A percentile compares a stretch with the other conserved stretches of the same genome.
phyloP scores from a whole-genome alignment of 2,888 invertebrate species.

The Cantharis flavilabris region DNA sequence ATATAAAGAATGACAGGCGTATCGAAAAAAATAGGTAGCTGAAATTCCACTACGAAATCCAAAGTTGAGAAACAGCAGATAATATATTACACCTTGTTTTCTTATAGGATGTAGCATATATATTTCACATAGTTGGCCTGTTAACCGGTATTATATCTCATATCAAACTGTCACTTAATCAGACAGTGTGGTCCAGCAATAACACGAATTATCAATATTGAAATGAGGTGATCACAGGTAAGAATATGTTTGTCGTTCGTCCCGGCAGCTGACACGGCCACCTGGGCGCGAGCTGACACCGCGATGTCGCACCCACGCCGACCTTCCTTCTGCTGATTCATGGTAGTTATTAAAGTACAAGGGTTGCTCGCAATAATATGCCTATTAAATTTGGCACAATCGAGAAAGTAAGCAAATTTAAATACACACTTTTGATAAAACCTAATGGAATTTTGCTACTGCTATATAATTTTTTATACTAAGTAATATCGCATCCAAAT shows the following conservation, averaged over 20 bases:
- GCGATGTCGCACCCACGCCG: slow-evolving; percentile 49
- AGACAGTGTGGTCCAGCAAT: slow-evolving; percentile 48
- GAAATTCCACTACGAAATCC: neutral
- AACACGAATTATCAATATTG: slow-evolving; percentile 52
- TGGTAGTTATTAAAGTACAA: slow-evolving; percentile 47
- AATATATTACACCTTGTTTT: slow-evolving; percentile 16
- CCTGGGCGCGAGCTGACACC: slow-evolving; percentile 49
- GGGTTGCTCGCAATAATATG: slow-evolving; percentile 38
- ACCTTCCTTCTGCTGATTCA: slow-evolving; percentile 49
- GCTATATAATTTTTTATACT: neutral
- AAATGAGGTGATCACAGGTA: slow-evolving; percentile 50
- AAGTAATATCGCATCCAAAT: slow-evolving; percentile 9
- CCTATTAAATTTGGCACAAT: slow-evolving; percentile 25
- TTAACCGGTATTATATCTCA: slow-evolving; percentile 46
- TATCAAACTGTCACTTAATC: slow-evolving; percentile 50
- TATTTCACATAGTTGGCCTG: slow-evolving; percentile 37
- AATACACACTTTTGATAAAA: neutral
- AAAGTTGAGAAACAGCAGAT: neutral
- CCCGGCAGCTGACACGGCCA: slow-evolving; percentile 55
- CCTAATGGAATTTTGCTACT: neutral
- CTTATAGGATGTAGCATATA: neutral
- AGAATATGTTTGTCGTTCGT: slow-evolving; percentile 47
- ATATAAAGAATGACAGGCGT: neutral
- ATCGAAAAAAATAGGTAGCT: neutral
- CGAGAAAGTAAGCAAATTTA: neutral